Conservation (phyloP, 2,113 vertebrate species). For the Poeciliopsis retropinna region DNA sequence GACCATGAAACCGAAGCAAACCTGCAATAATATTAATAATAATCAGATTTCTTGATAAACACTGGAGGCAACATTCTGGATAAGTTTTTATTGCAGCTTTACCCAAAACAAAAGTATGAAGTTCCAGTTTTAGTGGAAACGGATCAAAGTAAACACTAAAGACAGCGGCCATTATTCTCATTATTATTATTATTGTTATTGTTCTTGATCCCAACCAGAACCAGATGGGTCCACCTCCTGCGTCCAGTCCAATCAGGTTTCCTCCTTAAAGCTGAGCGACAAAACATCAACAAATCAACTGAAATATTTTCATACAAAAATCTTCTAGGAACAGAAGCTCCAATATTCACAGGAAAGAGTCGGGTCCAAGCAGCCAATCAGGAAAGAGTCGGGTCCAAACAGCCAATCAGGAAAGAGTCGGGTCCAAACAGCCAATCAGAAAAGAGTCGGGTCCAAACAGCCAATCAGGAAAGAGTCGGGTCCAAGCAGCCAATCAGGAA, state of each 20-base stretch:
- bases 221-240: conserved; percentile 49
- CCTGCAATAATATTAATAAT: too few relatives aligned
- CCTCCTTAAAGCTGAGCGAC: conserved; percentile 47
- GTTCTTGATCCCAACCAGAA: conserved; percentile 55
- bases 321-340: conserved; percentile 53
- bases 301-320: conserved; percentile 65
- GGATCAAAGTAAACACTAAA: conserved; percentile 1
- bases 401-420: not conserved
- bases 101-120: not conserved
- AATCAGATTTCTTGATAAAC: too few relatives aligned
- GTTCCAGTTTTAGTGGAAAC: not conserved
- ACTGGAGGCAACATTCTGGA: too few relatives aligned
- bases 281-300: conserved; percentile 60
- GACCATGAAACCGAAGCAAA: too few relatives aligned
- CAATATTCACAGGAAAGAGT: conserved; percentile 48
- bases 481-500: too few relatives aligned
- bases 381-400: conserved; percentile 8
- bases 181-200: conserved; percentile 33
- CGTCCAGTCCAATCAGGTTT: conserved; percentile 15
- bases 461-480: too few relatives aligned
- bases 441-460: too few relatives aligned
- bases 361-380: conserved; percentile 29
- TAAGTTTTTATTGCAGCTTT: not conserved
- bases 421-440: too few relatives aligned
- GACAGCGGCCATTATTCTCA: not conserved